Evolutionary conservation across 2,888 invertebrate genomes (phyloP), one percentile per base, ranked within the genome.

Genomic region (Octodonta nipae): DNA sequence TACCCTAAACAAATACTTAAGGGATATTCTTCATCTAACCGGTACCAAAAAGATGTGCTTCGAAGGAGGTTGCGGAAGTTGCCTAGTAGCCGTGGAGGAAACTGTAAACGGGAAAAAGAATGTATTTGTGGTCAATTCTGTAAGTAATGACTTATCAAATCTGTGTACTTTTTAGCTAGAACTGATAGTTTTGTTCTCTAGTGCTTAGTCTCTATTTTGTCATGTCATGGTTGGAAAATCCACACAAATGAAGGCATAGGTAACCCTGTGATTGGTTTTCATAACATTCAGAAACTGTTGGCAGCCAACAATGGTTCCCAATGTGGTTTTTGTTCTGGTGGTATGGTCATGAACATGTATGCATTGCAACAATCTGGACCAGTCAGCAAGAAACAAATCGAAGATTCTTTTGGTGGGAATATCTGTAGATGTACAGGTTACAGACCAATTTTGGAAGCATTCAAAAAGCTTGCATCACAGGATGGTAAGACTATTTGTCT

Each of bases 301-400:
- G 74, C 72, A 0, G 58, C 68, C 13, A 63, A 68, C 45, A 71
- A 75, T 47, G 79, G 77, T 1, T 67, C 71, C 0, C 79, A 79
- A 50, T 79, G 79, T 47, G 78, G 78, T 1, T 75, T 67, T 51
- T 83, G 83, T 50, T 73, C 74, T 13, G 73, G 81, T 1, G 83
- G 80, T 5, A 81, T 80, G 74, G 70, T 83, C 22, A 80, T 80
- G 79, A 73, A 71, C 46, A 78, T 80, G 77, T 73, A 73, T 56
- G 72, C 68, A 26, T 43, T 67, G 14, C 50, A 65, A 43, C 20
- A 40, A 29, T 60, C 52, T 14, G 54, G 64, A 4, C 58, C 61
- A 28, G 43, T 69, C 27, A 69, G 70, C 1, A 66, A 68, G 65
- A 59, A 67, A 45, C 68, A 77, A 44, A 67, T 80, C 4, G 81